A percentile compares a stretch with the other conserved stretches of the same genome.
Evolutionary conservation across 2,113 vertebrate genomes (phyloP).

Genomic region (Tautogolabrus adspersus): DNA sequence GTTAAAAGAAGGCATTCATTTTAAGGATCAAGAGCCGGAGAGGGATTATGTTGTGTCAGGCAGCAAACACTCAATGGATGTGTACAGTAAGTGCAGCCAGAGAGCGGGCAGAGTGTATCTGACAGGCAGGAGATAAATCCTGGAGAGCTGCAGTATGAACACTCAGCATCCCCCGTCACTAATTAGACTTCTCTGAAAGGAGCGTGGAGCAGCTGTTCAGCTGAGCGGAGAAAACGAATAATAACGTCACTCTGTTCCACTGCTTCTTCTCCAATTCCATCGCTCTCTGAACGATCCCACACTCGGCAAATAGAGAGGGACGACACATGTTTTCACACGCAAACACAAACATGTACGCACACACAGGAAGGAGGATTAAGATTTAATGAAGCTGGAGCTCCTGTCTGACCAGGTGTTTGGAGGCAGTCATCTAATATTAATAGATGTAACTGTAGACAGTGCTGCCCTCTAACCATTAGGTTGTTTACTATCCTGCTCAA

Average conservation of each 20-base stretch:
- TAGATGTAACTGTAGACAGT: background rate
- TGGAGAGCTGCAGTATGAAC: background rate
- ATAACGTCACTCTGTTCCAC: background rate
- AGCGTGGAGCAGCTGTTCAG: constrained; percentile 32
- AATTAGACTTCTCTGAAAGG: constrained; percentile 42
- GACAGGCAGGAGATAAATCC: constrained; percentile 18
- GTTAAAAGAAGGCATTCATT: background rate
- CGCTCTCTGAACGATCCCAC: constrained; percentile 6
- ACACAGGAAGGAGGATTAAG: constrained; percentile 14
- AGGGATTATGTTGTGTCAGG: background rate
- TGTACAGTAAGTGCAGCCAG: background rate
- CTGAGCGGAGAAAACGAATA: constrained; percentile 36
- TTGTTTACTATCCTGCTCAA: background rate
- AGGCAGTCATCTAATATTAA: constrained; percentile 5
- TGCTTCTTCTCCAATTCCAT: background rate
- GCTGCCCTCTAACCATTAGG: background rate
- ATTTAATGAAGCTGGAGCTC: constrained; percentile 28
- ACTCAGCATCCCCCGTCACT: constrained; percentile 25
- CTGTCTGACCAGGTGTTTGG: constrained; percentile 13
- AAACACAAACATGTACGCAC: background rate
- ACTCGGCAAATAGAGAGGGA: background rate
- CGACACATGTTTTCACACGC: background rate
- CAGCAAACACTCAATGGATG: background rate
- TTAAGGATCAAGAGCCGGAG: background rate
- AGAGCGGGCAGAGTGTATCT: background rate